These are phyloP conservation scores for Melozone crissalis DNA, from an alignment of 2,113 vertebrate genomes.

Conservation along the genomic window DNA sequence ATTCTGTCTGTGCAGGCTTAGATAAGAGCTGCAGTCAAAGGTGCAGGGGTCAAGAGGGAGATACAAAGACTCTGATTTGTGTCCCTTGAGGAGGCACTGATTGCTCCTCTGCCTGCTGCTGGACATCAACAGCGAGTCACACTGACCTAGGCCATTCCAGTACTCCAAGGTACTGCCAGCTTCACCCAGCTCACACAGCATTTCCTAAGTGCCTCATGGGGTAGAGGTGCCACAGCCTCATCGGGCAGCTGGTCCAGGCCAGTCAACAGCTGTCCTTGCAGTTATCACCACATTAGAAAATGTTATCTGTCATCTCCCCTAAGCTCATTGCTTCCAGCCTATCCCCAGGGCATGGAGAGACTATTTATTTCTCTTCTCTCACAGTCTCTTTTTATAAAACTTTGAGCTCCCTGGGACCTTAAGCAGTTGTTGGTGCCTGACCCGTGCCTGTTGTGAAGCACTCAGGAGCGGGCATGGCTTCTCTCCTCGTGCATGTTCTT, in stretches of 20 bases:
- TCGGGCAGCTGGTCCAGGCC: background rate
- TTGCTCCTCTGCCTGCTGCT: background rate
- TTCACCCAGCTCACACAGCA: background rate
- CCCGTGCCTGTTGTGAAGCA: background rate
- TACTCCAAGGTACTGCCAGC: background rate
- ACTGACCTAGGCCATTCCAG: background rate
- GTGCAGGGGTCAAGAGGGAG: background rate
- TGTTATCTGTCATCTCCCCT: background rate
- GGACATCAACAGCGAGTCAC: fast-evolving
- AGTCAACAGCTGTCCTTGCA: background rate
- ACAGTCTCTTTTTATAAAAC: background rate
- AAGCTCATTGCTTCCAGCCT: background rate
- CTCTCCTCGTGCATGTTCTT: background rate
- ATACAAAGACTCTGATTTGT: background rate
- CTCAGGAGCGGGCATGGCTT: background rate
- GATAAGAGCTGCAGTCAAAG: background rate
- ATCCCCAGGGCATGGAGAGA: background rate
- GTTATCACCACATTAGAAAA: background rate
- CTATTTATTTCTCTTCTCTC: background rate
- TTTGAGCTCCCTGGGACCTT: background rate
- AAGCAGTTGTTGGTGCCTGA: background rate
- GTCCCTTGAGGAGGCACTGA: background rate
- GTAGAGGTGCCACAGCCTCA: background rate
- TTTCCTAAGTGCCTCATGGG: background rate
- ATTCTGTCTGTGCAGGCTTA: background rate